Base-by-base conservation (phyloP, 64 coral and sea anemone genomes). In the Pocillopora verrucosa region DNA sequence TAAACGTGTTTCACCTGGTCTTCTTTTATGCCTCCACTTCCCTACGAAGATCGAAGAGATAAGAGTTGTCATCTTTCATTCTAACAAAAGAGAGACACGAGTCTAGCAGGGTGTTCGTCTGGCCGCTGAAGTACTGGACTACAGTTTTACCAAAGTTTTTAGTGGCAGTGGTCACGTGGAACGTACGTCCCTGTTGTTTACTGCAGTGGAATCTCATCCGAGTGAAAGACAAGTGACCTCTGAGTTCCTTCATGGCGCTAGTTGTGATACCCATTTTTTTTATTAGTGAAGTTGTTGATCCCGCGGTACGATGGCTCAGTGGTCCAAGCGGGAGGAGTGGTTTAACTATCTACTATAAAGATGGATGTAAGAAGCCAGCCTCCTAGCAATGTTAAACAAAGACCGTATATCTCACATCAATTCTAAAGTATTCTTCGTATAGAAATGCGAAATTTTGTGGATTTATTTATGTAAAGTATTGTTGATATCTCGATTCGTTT, bases 321-420 rank as follows among this genome's bases (percentile, higher is more conserved):
- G 0, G 9, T 0, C 36, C 37, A 12, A 65, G 35, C 15, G 13
- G 36, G 35, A 15, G 30, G 0, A 16, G 3, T 3, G 3, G 7
- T 10, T 19, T 12, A 35, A 4, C 36, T 15, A 1, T 68, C 35
- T 7, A 84, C 56, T 2, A 72, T 9, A 13, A 72, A 11, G 35
- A 56, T 85, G 37, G 26, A 24, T 11, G 70, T 13, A 9, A 85
- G 65, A 75, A 90, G 79, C 77, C 89, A 90, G 16, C 89, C 89
- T 24, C 89, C 89, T 90, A 30, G 45, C 20, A 84, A 70, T 84
- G 4, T 22, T 3, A 1, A 20, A 19, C 14, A 60, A 60, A 9
- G 9, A 17, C 5, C 16, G 0, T 68, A 68, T 9, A 9, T 20
- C 24, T 68, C 9, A n/a, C 65, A 20, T 68, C 16, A 22, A 22